phyloP scores from a whole-genome alignment of 2,797 vertebrate genomes.

The Rhinatrema bivittatum region DNA sequence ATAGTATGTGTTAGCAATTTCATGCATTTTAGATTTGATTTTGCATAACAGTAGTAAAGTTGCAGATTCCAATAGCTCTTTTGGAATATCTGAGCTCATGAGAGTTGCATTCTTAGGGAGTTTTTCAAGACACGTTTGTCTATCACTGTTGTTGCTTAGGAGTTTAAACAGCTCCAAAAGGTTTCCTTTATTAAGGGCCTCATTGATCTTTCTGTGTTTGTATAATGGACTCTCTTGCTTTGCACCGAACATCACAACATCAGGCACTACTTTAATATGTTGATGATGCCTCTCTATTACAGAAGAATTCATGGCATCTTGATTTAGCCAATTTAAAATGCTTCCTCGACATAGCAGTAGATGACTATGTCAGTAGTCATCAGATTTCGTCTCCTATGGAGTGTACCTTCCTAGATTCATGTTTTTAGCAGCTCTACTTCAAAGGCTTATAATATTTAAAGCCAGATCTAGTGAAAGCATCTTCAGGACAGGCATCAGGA shows the following conservation, averaged over 20 bases:
- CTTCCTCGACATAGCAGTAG: neutral
- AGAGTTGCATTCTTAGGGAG: neutral
- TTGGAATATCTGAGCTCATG: neutral
- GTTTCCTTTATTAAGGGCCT: neutral
- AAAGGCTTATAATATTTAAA: too few relatives aligned
- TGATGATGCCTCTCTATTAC: neutral
- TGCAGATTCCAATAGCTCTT: neutral
- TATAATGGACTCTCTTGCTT: neutral
- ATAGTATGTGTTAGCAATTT: neutral
- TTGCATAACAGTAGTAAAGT: neutral
- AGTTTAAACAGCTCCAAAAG: constrained; percentile 3
- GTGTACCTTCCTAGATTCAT: too few relatives aligned
- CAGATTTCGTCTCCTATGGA: too few relatives aligned
- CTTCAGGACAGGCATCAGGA: too few relatives aligned
- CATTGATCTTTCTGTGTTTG: neutral
- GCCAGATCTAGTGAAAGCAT: too few relatives aligned
- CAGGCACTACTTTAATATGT: constrained; percentile 1
- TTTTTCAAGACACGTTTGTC: neutral
- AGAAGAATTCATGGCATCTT: neutral
- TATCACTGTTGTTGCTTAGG: neutral
- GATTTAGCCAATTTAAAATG: neutral
- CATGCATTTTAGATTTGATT: neutral
- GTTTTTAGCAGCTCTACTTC: too few relatives aligned
- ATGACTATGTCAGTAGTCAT: too few relatives aligned
- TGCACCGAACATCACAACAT: neutral